Evolutionary conservation across 2,888 invertebrate species (phyloP).

Genomic region (Dermolepida albohirtum): DNA sequence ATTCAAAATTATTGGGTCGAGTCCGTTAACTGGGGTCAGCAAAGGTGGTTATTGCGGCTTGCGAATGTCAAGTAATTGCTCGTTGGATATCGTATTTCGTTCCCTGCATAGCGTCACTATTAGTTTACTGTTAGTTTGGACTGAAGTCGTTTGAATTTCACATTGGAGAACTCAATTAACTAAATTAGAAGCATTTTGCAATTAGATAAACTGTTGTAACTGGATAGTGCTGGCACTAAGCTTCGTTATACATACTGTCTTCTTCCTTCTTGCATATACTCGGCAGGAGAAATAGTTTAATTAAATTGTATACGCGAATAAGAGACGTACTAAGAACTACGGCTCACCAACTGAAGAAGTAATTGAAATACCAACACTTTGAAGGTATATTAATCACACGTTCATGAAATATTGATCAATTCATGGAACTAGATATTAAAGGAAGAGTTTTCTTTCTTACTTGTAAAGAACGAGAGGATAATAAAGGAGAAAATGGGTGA

Average conservation of each 20-base stretch:
- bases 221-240: neutral
- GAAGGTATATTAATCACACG: no score
- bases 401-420: no score
- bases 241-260: neutral
- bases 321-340: no score
- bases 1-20: constrained; percentile 8
- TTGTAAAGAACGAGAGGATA: no score
- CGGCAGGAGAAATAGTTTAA: no score
- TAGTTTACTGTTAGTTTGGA: constrained; percentile 10
- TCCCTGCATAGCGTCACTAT: constrained; percentile 8
- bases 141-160: constrained; percentile 10
- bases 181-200: constrained; percentile 25
- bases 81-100: constrained; percentile 15
- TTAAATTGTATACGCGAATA: no score
- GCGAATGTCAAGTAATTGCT: constrained; percentile 22
- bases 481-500: no score
- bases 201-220: constrained; percentile 18
- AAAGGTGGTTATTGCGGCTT: constrained; percentile 29
- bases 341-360: no score
- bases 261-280: no score
- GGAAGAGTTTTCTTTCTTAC: no score
- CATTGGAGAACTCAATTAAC: constrained; percentile 19
- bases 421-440: no score
- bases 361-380: no score
- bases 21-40: constrained; percentile 15